A percentile compares a stretch with the other conserved stretches of the same genome.
phyloP scores from a whole-genome alignment of 2,888 invertebrate species.

The Torymus auratus region DNA sequence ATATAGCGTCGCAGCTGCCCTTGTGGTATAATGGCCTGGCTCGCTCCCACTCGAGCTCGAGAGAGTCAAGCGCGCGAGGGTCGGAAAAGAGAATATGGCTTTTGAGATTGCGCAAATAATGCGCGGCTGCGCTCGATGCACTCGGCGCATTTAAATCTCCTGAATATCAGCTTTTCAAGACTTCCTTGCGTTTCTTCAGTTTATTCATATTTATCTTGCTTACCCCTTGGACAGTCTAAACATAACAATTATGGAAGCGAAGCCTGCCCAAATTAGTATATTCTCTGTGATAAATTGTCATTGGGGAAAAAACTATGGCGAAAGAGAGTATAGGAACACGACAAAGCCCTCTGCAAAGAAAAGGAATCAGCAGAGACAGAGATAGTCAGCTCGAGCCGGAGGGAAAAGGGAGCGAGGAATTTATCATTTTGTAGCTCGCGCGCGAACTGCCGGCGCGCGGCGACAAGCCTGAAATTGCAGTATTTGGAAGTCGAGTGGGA shows the following conservation, averaged over 20 bases:
- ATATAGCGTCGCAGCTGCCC: not conserved
- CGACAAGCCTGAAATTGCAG: slow-evolving; percentile 73
- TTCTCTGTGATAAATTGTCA: no score
- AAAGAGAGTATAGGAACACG: not conserved
- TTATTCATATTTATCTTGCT: no score
- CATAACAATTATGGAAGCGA: no score
- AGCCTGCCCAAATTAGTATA: no score
- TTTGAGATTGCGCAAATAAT: no score
- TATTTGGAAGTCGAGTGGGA: slow-evolving; percentile 70
- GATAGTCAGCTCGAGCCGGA: slow-evolving; percentile 13
- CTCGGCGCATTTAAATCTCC: no score
- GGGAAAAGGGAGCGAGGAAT: slow-evolving; percentile 63
- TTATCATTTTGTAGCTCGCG: slow-evolving; percentile 70
- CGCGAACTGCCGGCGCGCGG: slow-evolving; percentile 61
- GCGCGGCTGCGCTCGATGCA: no score
- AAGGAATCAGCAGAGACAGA: not conserved
- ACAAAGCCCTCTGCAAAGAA: not conserved
- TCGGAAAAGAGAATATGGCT: no score
- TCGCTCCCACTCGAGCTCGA: not conserved
- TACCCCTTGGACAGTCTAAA: no score
- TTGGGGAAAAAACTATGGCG: not conserved
- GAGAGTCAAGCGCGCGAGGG: no score
- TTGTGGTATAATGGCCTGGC: not conserved
- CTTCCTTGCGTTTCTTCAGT: no score
- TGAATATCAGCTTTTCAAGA: no score